A percentile compares a stretch with the other conserved stretches of the same genome.
These are phyloP conservation scores for Drosophila meridiana DNA, from an alignment of 2,888 invertebrate species.

Conservation along the genomic window DNA sequence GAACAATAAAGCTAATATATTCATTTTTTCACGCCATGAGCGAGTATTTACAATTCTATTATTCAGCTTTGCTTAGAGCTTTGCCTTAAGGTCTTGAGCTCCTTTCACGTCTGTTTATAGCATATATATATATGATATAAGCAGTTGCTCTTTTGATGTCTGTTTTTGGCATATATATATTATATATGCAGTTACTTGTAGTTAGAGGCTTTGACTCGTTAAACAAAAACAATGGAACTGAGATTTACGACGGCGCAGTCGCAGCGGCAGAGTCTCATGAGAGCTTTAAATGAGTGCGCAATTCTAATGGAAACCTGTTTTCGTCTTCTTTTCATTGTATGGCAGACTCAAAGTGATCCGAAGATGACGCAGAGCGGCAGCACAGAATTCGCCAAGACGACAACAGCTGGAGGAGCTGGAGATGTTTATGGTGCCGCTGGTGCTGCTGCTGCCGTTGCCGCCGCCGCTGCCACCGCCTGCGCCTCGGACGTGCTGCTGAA, in stretches of 20 bases:
- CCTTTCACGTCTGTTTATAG: neutral
- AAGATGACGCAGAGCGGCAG: constrained; percentile 70
- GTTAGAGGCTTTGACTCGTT: neutral
- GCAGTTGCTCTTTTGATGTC: neutral
- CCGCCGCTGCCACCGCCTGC: constrained; percentile 17
- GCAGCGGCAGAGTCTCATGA: neutral
- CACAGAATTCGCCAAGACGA: constrained; percentile 44
- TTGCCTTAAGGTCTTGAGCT: neutral
- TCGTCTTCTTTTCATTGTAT: constrained; percentile 24
- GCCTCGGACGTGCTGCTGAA: constrained; percentile 84
- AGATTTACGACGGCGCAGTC: constrained; percentile 34
- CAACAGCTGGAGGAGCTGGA: constrained; percentile 13
- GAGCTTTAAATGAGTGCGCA: constrained; percentile 25
- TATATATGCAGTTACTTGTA: neutral
- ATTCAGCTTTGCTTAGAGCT: neutral
- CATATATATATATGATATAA: neutral
- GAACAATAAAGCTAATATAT: neutral
- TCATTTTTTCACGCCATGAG: neutral
- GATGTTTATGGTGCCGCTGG: constrained; percentile 1
- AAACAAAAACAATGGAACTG: constrained; percentile 50
- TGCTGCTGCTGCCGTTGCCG: constrained; percentile 18
- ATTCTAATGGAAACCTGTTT: constrained; percentile 76
- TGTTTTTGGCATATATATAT: neutral
- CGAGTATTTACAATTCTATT: neutral
- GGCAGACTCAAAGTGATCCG: constrained; percentile 45